These are phyloP conservation scores for Acrocephalus scirpaceus DNA, from an alignment of 2,797 vertebrate genomes.

Conservation along the genomic window DNA sequence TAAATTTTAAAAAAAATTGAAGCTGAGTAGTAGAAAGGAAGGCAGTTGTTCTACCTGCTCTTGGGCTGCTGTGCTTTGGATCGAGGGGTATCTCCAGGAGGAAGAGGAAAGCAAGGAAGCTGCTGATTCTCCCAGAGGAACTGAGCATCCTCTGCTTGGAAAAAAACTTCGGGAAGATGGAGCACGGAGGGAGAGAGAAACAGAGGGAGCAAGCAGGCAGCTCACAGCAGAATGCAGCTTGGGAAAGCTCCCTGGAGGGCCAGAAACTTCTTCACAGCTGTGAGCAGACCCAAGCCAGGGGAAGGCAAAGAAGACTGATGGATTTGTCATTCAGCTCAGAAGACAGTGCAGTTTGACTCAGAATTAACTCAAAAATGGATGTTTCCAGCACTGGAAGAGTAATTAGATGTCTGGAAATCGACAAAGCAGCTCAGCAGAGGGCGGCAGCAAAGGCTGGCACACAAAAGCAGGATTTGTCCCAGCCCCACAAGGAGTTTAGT, in stretches of 20 bases:
- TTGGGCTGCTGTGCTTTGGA: background rate
- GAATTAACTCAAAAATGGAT: background rate
- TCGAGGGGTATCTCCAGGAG: background rate
- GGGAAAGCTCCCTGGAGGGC: background rate
- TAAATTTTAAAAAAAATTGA: background rate
- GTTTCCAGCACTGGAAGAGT: background rate
- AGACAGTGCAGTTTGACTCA: background rate
- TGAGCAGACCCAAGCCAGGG: background rate
- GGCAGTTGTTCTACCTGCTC: background rate
- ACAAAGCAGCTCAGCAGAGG: rapidly evolving
- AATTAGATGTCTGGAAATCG: background rate
- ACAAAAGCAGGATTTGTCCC: background rate
- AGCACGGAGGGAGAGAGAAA: background rate
- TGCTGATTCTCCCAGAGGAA: background rate
- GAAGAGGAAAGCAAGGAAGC: background rate
- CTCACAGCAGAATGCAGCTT: background rate
- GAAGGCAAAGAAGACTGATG: background rate
- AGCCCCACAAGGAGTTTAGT: background rate
- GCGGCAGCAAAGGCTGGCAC: background rate
- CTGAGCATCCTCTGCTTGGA: background rate
- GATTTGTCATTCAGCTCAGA: constrained; percentile 2
- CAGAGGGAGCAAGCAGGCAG: background rate
- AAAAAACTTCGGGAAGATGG: background rate
- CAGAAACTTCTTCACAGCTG: background rate
- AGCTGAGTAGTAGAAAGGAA: background rate